A percentile compares a stretch with the other conserved stretches of the same genome.
These are phyloP conservation scores for Brachypteracias leptosomus DNA, from an alignment of 2,113 vertebrate genomes.

Conservation along the genomic window DNA sequence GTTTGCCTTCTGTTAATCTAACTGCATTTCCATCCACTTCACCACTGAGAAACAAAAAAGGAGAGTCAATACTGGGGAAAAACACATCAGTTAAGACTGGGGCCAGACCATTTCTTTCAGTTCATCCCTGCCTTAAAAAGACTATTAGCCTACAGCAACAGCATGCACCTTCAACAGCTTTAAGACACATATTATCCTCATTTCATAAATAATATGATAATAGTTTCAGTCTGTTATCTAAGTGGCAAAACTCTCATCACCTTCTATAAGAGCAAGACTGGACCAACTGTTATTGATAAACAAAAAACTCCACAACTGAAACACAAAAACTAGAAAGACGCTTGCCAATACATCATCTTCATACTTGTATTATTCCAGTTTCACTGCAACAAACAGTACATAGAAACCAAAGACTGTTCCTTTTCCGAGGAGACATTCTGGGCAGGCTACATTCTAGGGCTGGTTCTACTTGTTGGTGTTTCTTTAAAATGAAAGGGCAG, in stretches of 20 bases:
- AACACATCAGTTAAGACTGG: neutral
- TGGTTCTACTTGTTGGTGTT: neutral
- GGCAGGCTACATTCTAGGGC: neutral
- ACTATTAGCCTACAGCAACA: neutral
- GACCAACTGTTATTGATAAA: neutral
- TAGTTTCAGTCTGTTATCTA: neutral
- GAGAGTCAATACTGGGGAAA: neutral
- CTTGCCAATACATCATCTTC: neutral
- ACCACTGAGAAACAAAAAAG: neutral
- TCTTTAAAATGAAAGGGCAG: slow-evolving; percentile 20
- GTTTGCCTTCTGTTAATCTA: neutral
- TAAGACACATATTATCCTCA: neutral
- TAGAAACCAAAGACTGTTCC: neutral
- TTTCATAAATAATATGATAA: neutral
- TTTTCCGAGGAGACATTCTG: neutral
- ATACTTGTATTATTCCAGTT: neutral
- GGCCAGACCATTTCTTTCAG: neutral
- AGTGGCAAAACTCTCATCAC: neutral
- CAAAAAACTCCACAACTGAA: neutral
- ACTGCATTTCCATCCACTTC: neutral
- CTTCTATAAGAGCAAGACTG: neutral
- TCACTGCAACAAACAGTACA: neutral
- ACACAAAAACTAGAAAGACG: neutral
- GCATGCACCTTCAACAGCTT: neutral
- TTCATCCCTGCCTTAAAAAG: neutral